A percentile compares a stretch with the other conserved stretches of the same genome.
Evolutionary conservation across 64 coral and sea anemone species (phyloP).

Genomic region (Dendronephthya gigantea): DNA sequence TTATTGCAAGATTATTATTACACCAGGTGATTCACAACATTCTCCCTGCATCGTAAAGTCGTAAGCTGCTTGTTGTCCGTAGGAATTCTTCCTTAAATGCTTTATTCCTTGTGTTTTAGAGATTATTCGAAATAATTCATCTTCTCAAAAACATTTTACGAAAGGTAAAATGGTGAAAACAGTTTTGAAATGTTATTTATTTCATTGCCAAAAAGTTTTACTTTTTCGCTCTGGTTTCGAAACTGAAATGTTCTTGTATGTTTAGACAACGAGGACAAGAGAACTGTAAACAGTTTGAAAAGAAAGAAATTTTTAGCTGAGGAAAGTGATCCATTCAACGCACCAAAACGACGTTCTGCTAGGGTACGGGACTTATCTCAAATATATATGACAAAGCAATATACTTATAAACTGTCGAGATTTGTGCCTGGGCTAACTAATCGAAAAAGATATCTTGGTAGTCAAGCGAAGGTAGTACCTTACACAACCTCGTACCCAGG

Average conservation of each 20-base stretch:
- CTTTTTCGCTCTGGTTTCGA: conserved; percentile 49
- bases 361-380: conserved; percentile 41
- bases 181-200: too few species aligned
- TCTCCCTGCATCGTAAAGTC: background rate
- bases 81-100: background rate
- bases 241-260: conserved; percentile 59
- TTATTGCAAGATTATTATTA: background rate
- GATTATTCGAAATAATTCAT: background rate
- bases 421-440: too few species aligned
- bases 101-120: conserved; percentile 6
- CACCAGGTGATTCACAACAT: background rate
- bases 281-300: background rate
- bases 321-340: conserved; percentile 68
- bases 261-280: conserved; percentile 35
- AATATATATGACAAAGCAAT: background rate
- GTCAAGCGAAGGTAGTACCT: too few species aligned
- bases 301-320: conserved; percentile 49
- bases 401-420: background rate
- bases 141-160: background rate
- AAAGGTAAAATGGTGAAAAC: background rate
- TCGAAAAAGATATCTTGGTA: too few species aligned
- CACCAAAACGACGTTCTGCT: conserved; percentile 71
- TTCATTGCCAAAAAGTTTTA: background rate
- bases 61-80: background rate
- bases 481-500: too few species aligned